These are phyloP conservation scores for Himalopsyche japonica DNA, from an alignment of 2,888 invertebrate species.

Conservation along the genomic window DNA sequence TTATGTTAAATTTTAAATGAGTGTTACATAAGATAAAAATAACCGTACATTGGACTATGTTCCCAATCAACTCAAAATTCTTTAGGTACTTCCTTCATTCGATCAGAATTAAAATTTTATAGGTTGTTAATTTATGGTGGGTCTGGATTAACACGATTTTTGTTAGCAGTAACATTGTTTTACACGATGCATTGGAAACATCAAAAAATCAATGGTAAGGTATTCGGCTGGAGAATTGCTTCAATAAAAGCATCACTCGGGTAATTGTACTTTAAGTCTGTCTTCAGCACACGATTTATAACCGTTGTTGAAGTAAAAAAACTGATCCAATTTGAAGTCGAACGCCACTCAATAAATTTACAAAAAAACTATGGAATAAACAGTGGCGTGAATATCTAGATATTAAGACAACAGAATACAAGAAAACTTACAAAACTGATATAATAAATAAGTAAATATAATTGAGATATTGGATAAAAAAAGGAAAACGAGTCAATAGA, in stretches of 20 bases:
- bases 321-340: conserved; percentile 23
- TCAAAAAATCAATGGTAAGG: background rate
- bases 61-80: background rate
- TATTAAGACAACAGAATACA: too few relatives aligned
- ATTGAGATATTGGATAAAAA: too few relatives aligned
- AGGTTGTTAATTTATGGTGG: background rate
- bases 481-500: too few relatives aligned
- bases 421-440: too few relatives aligned
- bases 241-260: conserved; percentile 3
- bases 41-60: background rate
- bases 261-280: background rate
- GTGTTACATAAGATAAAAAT: background rate
- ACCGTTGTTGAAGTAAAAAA: conserved; percentile 14
- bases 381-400: background rate
- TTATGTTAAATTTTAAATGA: background rate
- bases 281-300: conserved; percentile 10
- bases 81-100: background rate
- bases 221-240: background rate
- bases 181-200: background rate
- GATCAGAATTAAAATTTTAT: background rate
- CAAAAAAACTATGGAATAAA: background rate
- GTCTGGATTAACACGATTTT: background rate
- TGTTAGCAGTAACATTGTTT: background rate
- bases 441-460: too few relatives aligned
- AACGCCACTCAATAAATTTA: conserved; percentile 25